phyloP scores from a whole-genome alignment of 2,888 invertebrate species.

The Ennomos fuscantarius region DNA sequence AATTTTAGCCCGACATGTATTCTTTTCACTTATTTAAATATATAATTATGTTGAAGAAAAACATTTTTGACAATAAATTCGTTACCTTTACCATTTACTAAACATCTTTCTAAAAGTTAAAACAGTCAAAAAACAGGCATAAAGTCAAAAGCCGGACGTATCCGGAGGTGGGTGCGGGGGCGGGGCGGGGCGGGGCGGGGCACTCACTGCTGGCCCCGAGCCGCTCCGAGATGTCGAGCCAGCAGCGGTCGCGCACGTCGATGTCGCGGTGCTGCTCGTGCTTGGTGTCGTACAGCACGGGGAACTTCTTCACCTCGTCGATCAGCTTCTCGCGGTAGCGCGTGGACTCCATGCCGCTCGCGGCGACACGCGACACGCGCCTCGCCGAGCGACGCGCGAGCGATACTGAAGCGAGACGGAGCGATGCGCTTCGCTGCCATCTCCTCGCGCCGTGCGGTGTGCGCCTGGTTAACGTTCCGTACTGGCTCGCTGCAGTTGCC shows the following conservation, averaged over 20 bases:
- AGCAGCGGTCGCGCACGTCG: constrained; percentile 75
- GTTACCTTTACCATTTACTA: too few species aligned
- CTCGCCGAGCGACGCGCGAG: constrained; percentile 58
- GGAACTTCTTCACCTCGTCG: constrained; percentile 75
- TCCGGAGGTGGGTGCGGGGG: too few species aligned
- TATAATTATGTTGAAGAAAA: too few species aligned
- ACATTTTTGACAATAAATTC: too few species aligned
- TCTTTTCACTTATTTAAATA: too few species aligned
- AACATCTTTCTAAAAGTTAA: too few species aligned
- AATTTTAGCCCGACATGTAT: too few species aligned
- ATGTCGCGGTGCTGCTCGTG: constrained; percentile 76
- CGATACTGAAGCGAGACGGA: constrained; percentile 74
- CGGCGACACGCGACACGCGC: constrained; percentile 47
- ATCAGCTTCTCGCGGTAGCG: constrained; percentile 70
- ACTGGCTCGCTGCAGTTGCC: too few species aligned
- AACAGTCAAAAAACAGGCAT: too few species aligned
- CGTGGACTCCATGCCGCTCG: constrained; percentile 50
- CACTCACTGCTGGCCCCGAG: constrained; percentile 72
- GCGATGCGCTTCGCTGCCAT: constrained; percentile 54
- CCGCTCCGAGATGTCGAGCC: constrained; percentile 73
- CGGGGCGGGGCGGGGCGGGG: constrained; percentile 8
- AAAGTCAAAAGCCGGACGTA: too few species aligned
- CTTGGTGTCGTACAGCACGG: constrained; percentile 75
- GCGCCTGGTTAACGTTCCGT: constrained; percentile 52
- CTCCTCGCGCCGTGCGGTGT: constrained; percentile 65